phyloP scores from a whole-genome alignment of 1,140 invertebrate species.

The Aphis craccivora region DNA sequence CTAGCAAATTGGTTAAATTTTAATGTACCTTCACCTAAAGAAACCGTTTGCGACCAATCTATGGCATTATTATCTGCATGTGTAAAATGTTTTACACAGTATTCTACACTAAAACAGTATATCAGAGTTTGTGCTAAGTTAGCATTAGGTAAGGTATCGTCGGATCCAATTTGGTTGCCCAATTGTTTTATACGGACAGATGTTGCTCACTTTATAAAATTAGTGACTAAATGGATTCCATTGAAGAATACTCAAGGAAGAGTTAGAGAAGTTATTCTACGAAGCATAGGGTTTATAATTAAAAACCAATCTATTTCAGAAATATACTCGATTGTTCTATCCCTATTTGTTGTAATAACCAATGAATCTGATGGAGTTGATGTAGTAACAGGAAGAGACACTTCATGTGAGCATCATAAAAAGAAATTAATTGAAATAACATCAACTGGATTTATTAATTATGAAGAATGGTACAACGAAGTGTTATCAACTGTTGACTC shows the following conservation, averaged over 20 bases:
- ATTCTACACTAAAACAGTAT: not conserved
- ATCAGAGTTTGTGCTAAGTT: not conserved
- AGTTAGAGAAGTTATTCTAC: not conserved
- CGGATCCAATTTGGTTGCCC: not conserved
- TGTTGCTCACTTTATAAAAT: conserved; percentile 3
- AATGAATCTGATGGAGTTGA: not conserved
- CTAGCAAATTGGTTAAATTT: conserved; percentile 1
- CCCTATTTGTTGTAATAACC: not conserved
- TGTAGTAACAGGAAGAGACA: not conserved
- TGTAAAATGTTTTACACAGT: conserved; percentile 1
- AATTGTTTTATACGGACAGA: conserved; percentile 1
- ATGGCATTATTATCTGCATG: not conserved
- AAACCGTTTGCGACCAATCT: not conserved
- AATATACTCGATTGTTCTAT: not conserved
- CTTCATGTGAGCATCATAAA: not conserved
- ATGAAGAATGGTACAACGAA: not conserved
- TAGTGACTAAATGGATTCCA: not conserved
- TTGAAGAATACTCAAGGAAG: not conserved
- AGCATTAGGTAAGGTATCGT: not conserved
- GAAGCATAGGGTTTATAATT: not conserved
- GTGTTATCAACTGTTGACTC: not conserved
- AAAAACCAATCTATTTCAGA: not conserved
- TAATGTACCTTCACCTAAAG: not conserved
- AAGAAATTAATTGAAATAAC: not conserved
- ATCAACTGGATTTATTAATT: not conserved